These are phyloP conservation scores for Polymixis lichenea DNA, from an alignment of 2,888 invertebrate genomes.

Conservation along the genomic window DNA sequence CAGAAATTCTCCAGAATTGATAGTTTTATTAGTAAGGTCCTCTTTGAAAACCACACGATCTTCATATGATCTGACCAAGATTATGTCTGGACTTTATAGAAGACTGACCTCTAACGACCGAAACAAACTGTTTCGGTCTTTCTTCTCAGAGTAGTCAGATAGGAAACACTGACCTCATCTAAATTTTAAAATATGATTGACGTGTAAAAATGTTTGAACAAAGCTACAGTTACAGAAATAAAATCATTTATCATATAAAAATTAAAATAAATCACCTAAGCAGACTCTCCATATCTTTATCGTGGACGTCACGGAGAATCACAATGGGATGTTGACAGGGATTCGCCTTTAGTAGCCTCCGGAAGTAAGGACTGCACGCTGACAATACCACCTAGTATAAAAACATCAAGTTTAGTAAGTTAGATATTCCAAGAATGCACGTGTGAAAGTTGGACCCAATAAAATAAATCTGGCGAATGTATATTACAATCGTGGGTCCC, in stretches of 20 bases:
- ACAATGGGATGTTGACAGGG: conserved; percentile 98
- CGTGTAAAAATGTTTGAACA: too few relatives aligned
- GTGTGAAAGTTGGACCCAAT: conserved; percentile 36
- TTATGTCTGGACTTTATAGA: too few relatives aligned
- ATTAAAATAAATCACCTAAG: conserved; percentile 90
- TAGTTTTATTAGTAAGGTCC: background rate
- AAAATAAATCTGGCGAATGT: conserved; percentile 36
- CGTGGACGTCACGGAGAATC: conserved; percentile 95
- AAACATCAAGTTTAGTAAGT: conserved; percentile 24
- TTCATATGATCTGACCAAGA: background rate
- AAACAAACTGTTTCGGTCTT: too few relatives aligned
- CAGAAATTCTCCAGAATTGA: background rate
- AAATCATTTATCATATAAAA: background rate
- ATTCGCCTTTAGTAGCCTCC: conserved; percentile 96
- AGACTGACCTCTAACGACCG: too few relatives aligned
- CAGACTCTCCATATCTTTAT: conserved; percentile 96
- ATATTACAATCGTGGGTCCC: conserved; percentile 21
- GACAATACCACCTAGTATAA: conserved; percentile 93
- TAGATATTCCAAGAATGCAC: conserved; percentile 22
- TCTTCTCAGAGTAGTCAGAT: too few relatives aligned
- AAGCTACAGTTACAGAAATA: too few relatives aligned
- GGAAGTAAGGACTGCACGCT: conserved; percentile 98
- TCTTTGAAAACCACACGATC: too few relatives aligned
- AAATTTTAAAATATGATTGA: too few relatives aligned
- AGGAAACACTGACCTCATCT: too few relatives aligned